Evolutionary conservation across 2,113 vertebrate genomes (phyloP).

Genomic region (Toxostoma redivivum): DNA sequence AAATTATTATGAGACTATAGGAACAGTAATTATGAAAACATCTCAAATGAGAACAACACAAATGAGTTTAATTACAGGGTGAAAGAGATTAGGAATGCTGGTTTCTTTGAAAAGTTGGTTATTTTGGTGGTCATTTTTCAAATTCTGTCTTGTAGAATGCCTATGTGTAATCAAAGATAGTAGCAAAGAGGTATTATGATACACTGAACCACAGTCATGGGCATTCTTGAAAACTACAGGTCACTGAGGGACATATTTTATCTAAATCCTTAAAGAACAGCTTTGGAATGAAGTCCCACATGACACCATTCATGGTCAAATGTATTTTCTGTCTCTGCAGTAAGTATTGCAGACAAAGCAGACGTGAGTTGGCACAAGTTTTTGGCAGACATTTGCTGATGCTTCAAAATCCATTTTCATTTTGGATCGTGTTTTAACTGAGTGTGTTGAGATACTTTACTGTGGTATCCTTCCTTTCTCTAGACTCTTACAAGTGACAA

Average conservation of each 20-base stretch:
- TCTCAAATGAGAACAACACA: not conserved
- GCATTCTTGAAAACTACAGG: not conserved
- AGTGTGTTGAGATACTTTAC: not conserved
- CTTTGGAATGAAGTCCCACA: not conserved
- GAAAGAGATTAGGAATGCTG: not conserved
- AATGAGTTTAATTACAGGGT: not conserved
- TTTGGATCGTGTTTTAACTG: not conserved
- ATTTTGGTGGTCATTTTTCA: not conserved
- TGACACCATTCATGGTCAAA: not conserved
- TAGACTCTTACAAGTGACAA: not conserved
- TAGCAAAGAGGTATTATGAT: not conserved
- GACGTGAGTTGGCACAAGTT: not conserved
- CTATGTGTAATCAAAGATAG: not conserved
- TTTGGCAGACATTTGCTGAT: not conserved
- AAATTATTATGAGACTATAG: not conserved
- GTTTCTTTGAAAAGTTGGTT: not conserved
- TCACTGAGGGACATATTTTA: not conserved
- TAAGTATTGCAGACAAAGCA: not conserved
- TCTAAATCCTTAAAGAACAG: constrained; percentile 24
- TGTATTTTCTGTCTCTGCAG: not conserved
- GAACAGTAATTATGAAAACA: not conserved
- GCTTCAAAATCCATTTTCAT: constrained; percentile 8
- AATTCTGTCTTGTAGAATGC: not conserved
- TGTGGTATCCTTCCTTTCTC: not conserved
- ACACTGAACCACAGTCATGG: not conserved